Percentiles rank a stretch among this genome's conserved stretches.
Conservation (phyloP, 2,888 invertebrate genomes). For the Tenthredo amoena region DNA sequence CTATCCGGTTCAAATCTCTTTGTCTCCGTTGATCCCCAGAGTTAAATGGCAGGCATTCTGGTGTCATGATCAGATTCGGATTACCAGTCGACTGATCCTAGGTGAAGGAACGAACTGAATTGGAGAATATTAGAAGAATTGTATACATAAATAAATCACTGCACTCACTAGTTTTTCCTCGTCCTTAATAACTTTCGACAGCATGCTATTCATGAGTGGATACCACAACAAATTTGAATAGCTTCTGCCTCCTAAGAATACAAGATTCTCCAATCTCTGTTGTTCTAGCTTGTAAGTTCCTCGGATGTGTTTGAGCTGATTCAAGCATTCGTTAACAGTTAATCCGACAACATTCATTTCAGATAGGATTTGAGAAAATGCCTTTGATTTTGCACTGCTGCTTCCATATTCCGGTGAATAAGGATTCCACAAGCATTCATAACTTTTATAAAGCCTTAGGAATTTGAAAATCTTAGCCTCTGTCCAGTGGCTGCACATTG, state of each 20-base stretch:
- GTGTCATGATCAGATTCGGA: not conserved
- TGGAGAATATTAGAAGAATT: not conserved
- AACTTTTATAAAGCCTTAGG: constrained; percentile 34
- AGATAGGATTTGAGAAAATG: constrained; percentile 24
- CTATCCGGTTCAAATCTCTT: not conserved
- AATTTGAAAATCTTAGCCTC: constrained; percentile 47
- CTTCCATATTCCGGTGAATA: constrained; percentile 27
- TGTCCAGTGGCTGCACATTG: constrained; percentile 33
- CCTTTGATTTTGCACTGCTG: constrained; percentile 13
- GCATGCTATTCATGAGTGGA: constrained; percentile 42
- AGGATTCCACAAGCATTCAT: constrained; percentile 47
- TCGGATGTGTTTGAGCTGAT: constrained; percentile 32
- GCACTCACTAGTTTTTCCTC: constrained; percentile 30
- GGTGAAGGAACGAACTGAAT: not conserved
- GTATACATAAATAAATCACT: not conserved
- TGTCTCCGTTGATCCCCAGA: constrained; percentile 1
- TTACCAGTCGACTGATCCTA: not conserved
- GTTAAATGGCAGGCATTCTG: not conserved
- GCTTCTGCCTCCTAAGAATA: constrained; percentile 2
- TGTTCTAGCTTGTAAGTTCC: constrained; percentile 32
- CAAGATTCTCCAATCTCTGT: constrained; percentile 14
- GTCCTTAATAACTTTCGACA: constrained; percentile 28
- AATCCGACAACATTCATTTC: constrained; percentile 39
- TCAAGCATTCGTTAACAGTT: constrained; percentile 32
- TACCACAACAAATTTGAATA: constrained; percentile 45